phyloP scores from a whole-genome alignment of 1,140 invertebrate genomes.

The Zelostemma sp. region DNA sequence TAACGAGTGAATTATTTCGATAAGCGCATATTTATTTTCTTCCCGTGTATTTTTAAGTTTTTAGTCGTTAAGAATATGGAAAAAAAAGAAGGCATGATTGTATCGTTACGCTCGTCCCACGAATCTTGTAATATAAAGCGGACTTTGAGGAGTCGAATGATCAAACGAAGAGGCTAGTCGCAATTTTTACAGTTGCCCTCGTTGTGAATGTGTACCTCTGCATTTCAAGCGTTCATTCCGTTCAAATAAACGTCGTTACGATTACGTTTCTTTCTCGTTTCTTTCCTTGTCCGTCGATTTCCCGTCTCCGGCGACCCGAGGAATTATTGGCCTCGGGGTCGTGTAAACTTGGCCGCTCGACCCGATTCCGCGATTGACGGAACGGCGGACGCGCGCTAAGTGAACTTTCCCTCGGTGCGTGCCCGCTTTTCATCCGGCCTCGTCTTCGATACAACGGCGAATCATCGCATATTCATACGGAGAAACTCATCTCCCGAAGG shows the following conservation, averaged over 20 bases:
- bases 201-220: slow-evolving; percentile 51
- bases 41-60: too few relatives aligned
- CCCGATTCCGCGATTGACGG: background rate
- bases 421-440: background rate
- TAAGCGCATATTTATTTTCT: too few relatives aligned
- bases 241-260: slow-evolving; percentile 53
- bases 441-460: too few relatives aligned
- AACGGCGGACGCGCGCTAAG: too few relatives aligned
- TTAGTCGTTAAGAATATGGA: too few relatives aligned
- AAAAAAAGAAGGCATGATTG: too few relatives aligned
- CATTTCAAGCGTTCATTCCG: slow-evolving; percentile 43
- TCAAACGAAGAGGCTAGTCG: slow-evolving; percentile 63
- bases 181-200: slow-evolving; percentile 50
- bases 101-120: background rate
- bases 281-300: slow-evolving; percentile 11
- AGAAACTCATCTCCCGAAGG: too few relatives aligned
- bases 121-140: slow-evolving; percentile 45
- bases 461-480: too few relatives aligned
- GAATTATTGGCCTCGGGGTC: background rate
- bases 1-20: too few relatives aligned
- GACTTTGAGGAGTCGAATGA: slow-evolving; percentile 48
- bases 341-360: background rate
- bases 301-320: background rate
- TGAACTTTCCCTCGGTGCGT: background rate
- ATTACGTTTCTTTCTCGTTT: slow-evolving; percentile 27